Percentiles rank a stretch among this genome's conserved stretches.
phyloP scores from a whole-genome alignment of 1,140 invertebrate species.

The Glossosoma conforme region DNA sequence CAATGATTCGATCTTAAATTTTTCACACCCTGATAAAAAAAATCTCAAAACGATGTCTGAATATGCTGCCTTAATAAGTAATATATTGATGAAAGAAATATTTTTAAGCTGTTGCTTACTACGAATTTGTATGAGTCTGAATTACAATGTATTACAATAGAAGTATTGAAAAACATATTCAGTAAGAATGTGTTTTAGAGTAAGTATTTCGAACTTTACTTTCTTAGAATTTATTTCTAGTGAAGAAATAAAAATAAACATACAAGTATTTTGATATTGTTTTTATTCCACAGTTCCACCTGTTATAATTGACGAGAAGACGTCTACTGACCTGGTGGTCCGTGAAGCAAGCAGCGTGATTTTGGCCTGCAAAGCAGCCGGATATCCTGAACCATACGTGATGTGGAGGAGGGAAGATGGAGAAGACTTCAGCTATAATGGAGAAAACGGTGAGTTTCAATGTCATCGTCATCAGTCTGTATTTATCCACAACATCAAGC shows the following conservation, averaged over 20 bases:
- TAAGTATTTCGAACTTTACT: too few relatives aligned
- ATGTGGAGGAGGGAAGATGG: conserved; percentile 89
- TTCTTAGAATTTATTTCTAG: conserved; percentile 3
- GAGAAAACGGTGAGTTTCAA: conserved; percentile 61
- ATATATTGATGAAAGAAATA: too few relatives aligned
- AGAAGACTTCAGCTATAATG: conserved; percentile 79
- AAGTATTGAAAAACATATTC: too few relatives aligned
- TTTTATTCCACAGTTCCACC: conserved; percentile 64
- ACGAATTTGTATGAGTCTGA: too few relatives aligned
- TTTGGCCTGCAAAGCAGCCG: conserved; percentile 79
- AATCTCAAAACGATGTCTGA: too few relatives aligned
- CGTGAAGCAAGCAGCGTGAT: conserved; percentile 86
- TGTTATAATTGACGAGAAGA: conserved; percentile 74
- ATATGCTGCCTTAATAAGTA: too few relatives aligned
- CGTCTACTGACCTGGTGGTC: conserved; percentile 84
- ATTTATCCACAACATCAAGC: neutral
- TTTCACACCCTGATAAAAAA: too few relatives aligned
- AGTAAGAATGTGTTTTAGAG: too few relatives aligned
- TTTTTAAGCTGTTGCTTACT: too few relatives aligned
- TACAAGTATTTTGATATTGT: too few relatives aligned
- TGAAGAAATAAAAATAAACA: conserved; percentile 6
- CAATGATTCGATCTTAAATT: too few relatives aligned
- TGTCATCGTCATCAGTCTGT: neutral
- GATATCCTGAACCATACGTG: conserved; percentile 84
- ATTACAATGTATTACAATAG: too few relatives aligned